Evolutionary conservation across 2,888 invertebrate genomes (phyloP), one percentile per base, ranked within the genome.

Genomic region (Pseudanteris insignis): DNA sequence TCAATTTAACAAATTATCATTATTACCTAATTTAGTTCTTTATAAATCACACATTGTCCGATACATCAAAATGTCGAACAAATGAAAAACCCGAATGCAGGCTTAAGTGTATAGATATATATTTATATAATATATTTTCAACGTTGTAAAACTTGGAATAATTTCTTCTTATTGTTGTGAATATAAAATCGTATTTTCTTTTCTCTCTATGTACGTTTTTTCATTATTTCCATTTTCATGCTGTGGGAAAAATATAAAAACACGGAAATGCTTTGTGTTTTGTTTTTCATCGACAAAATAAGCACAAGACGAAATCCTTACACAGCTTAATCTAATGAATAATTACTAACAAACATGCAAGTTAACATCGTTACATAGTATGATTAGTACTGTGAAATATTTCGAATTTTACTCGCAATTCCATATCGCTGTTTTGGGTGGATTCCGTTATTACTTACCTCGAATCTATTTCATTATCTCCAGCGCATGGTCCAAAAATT

Each of bases 301-400:
- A 59, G 32, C 33, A 47, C 34, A 59, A 53, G 50, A 51, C 50
- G 50, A 62, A 47, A 58, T 32, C 14, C 43, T 63, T 65, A 67
- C 67, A 66, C 66, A 64, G 65, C 67, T 67, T 65, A 64, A 38
- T 61, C 64, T 66, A 63, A 48, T 54, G 44, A 46, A 64, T 64
- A 66, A 63, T 60, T 62, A 57, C 61, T 67, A 66, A 64, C 59
- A 59, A 65, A 65, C 67, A 69, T 68, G 67, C 69, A 67, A 50
- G 66, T 64, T 66, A 68, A 64, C 53, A 64, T 54, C 60, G 62
- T 67, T 66, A 60, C 54, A 64, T 48, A 32, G 59, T 67, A 63
- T 65, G 51, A 64, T 65, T 66, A 66, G 63, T 63, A 65, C 59
- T 64, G 63, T 66, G 65, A 64, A 48, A 65, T 40, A 46, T 64